These are phyloP conservation scores for Drosophila mayri DNA, from an alignment of 1,140 invertebrate genomes.

Conservation along the genomic window DNA sequence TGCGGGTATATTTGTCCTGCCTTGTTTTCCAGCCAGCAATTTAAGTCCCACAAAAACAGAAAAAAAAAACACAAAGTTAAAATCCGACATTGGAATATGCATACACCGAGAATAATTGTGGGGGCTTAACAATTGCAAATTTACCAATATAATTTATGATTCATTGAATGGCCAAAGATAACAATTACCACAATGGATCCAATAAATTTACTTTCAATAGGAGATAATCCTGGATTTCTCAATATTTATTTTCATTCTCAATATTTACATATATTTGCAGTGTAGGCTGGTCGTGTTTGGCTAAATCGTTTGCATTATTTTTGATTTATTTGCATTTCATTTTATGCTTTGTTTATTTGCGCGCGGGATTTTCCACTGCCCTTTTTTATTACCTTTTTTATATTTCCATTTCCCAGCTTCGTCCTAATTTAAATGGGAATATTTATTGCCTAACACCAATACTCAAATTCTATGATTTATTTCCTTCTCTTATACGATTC, in stretches of 20 bases:
- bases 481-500: neutral
- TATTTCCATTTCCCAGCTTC: neutral
- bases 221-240: neutral
- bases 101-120: slow-evolving; percentile 15
- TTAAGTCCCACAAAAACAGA: slow-evolving; percentile 15
- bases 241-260: neutral
- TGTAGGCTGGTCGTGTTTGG: slow-evolving; percentile 16
- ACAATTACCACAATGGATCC: neutral
- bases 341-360: slow-evolving; percentile 50
- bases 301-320: slow-evolving; percentile 50
- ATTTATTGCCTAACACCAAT: neutral
- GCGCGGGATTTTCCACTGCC: slow-evolving; percentile 31
- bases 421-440: slow-evolving; percentile 4
- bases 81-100: slow-evolving; percentile 28
- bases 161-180: neutral
- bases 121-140: neutral
- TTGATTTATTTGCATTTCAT: slow-evolving; percentile 58
- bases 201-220: neutral
- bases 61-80: too few species aligned
- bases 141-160: neutral
- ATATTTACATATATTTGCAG: slow-evolving; percentile 1
- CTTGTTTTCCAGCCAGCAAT: slow-evolving; percentile 43
- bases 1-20: slow-evolving; percentile 14
- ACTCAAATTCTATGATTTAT: slow-evolving; percentile 4
- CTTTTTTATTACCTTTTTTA: slow-evolving; percentile 34